Evolutionary conservation across 2,888 invertebrate genomes (phyloP).

Genomic region (Thelaira solivaga): DNA sequence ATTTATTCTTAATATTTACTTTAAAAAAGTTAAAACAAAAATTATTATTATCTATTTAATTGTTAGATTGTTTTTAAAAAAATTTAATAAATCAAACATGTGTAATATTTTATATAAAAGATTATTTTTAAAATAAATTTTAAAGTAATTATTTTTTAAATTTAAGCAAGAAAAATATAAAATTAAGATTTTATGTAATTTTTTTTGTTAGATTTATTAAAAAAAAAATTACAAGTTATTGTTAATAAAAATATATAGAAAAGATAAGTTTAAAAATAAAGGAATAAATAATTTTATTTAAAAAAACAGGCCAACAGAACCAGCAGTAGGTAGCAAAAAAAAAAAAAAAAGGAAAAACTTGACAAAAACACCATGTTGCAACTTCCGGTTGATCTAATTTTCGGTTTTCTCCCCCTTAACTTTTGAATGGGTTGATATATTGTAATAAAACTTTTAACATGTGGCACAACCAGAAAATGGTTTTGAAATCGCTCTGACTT

Average conservation of each 20-base stretch:
- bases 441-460: too few relatives aligned
- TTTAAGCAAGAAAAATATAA: not conserved
- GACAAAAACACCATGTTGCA: too few relatives aligned
- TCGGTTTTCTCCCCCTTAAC: too few relatives aligned
- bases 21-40: conserved; percentile 34
- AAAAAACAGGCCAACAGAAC: too few relatives aligned
- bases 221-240: conserved; percentile 23
- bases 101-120: conserved; percentile 43
- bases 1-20: conserved; percentile 55
- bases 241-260: conserved; percentile 14
- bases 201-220: conserved; percentile 6
- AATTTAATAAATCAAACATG: conserved; percentile 16
- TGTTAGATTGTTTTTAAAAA: conserved; percentile 25
- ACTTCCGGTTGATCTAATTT: too few relatives aligned
- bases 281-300: not conserved
- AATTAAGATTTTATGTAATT: not conserved
- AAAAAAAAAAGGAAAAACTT: too few relatives aligned
- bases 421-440: too few relatives aligned
- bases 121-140: conserved; percentile 1
- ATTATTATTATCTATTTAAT: conserved; percentile 16
- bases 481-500: too few relatives aligned
- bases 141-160: not conserved
- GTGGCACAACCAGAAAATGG: too few relatives aligned
- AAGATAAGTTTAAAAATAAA: not conserved
- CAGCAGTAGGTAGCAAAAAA: too few relatives aligned